Conservation (phyloP, 2,888 invertebrate species). For the Drosophila merina region DNA sequence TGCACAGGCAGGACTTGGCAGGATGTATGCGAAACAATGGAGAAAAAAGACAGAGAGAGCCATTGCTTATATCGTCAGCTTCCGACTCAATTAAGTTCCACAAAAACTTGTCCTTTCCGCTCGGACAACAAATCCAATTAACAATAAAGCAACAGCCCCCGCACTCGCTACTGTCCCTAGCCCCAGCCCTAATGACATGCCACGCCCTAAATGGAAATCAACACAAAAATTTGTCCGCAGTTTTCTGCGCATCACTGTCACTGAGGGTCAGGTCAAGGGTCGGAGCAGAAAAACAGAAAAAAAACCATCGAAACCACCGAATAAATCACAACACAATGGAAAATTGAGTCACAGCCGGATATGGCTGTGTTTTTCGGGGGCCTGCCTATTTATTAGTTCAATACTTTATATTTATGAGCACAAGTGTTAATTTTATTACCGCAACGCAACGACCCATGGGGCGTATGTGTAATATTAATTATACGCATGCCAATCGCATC, state of each 20-base stretch:
- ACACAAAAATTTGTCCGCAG: background rate
- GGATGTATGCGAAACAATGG: background rate
- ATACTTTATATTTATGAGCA: conserved; percentile 65
- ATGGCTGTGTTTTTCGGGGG: background rate
- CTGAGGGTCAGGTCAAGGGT: conserved; percentile 9
- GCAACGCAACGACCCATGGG: background rate
- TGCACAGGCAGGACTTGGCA: conserved; percentile 1
- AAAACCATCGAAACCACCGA: background rate
- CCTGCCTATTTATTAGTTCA: conserved; percentile 31
- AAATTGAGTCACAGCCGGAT: conserved; percentile 1
- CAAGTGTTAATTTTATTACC: conserved; percentile 77
- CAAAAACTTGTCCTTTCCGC: conserved; percentile 15
- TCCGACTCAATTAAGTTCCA: conserved; percentile 30
- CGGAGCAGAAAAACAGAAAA: background rate
- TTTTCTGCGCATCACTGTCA: conserved; percentile 4
- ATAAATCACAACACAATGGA: conserved; percentile 39
- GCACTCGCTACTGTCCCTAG: background rate
- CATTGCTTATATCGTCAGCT: background rate
- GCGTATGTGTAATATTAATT: conserved; percentile 69
- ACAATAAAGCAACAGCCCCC: conserved; percentile 23
- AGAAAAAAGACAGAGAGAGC: background rate
- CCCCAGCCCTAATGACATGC: conserved; percentile 20
- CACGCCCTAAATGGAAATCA: conserved; percentile 7
- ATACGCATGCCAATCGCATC: conserved; percentile 27
- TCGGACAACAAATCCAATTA: conserved; percentile 31